phyloP scores from a whole-genome alignment of 2,888 invertebrate species.

The Eilema caniola region DNA sequence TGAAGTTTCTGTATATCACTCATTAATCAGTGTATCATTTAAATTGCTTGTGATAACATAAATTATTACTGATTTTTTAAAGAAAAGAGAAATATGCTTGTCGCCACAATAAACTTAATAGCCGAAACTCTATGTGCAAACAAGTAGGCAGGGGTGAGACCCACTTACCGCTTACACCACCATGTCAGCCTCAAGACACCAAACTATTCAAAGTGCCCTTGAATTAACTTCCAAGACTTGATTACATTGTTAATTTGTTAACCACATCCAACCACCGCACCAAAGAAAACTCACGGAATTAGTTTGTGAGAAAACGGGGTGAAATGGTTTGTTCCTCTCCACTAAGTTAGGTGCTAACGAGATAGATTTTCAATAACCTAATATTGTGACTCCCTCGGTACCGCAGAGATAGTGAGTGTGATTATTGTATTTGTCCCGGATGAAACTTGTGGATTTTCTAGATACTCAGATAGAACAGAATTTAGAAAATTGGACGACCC shows the following conservation, averaged over 20 bases:
- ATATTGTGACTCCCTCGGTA: not conserved
- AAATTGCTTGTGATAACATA: not conserved
- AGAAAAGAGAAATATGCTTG: not conserved
- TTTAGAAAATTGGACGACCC: not conserved
- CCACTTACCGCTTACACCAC: not conserved
- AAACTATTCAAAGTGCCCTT: not conserved
- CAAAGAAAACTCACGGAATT: slow-evolving; percentile 1
- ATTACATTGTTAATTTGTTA: not conserved
- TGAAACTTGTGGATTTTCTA: not conserved
- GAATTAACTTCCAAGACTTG: not conserved
- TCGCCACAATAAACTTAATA: not conserved
- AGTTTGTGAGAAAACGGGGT: not conserved
- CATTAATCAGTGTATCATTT: not conserved
- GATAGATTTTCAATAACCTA: not conserved
- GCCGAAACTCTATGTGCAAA: not conserved
- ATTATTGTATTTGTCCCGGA: not conserved
- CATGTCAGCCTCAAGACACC: not conserved
- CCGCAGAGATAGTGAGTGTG: not conserved
- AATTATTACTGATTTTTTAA: not conserved
- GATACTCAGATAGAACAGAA: not conserved
- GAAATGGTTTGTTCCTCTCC: not conserved
- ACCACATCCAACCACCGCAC: not conserved
- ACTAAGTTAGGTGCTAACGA: not conserved
- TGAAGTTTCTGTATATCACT: not conserved
- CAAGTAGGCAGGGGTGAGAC: not conserved